Base-by-base conservation (phyloP, 2,113 vertebrate genomes). In the Amphiprion percula region DNA sequence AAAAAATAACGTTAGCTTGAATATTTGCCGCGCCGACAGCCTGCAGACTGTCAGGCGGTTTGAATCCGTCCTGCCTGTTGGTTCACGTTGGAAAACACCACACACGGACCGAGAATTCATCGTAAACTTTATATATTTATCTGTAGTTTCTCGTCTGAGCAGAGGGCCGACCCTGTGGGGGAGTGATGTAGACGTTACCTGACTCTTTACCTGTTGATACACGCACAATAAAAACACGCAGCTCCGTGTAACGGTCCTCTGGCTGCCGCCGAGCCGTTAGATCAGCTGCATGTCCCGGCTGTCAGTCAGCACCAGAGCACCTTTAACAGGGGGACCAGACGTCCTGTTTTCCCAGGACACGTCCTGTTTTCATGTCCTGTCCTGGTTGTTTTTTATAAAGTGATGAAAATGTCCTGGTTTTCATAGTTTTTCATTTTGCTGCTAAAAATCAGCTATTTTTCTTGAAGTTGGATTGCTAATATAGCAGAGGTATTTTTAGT, bases 201-300 rank as follows among this genome's bases (percentile, higher is more conserved):
- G 11, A 47, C 66, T 73, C 66, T 30, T 67, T 74, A 91, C 89
- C 91, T 91, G 91, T 92, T 92, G 88, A 87, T 82, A 44, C 10
- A 11, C 11, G 78, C 64, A 0, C 7, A 19, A 56, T 55, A 26
- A 46, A 21, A 74, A 21, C 68, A 10, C 70, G 37, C 53, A 37
- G 67, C 79, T 14, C 37, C 58, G 1, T n/a, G 41, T 73, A 82
- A 82, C 75, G 79, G 86, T 74, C 14, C 70, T 3, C 61, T 1
- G 16, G 24, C 62, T 15, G 28, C 59, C 17, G 46, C 4, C 41
- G 8, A 1, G 9, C 82, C 71, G 75, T 74, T 84, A 70, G 47
- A 30, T 30, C 58, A 17, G 53, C 55, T 14, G 21, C 74, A 6
- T 21, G 15, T 23, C 19, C 66, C 10, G 59, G 28, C n/a, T 53